phyloP scores from a whole-genome alignment of 1,140 invertebrate genomes.

The Chelonus insularis region DNA sequence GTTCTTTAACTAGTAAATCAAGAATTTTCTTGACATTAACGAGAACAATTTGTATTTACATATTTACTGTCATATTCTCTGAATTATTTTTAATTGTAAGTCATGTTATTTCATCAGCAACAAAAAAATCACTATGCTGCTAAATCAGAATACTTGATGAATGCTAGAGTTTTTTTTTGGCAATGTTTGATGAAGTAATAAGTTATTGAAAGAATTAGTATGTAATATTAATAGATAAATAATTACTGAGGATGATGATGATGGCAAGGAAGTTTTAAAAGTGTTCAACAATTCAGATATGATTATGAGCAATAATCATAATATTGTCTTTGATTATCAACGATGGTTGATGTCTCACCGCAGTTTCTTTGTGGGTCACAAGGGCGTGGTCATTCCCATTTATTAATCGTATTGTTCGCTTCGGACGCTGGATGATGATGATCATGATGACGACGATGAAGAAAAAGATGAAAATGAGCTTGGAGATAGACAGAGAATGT shows the following conservation, averaged over 20 bases:
- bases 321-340: slow-evolving; percentile 20
- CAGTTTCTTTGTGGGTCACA: slow-evolving; percentile 26
- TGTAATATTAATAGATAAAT: too few relatives aligned
- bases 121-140: too few relatives aligned
- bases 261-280: too few relatives aligned
- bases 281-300: too few relatives aligned
- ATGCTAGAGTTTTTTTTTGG: too few relatives aligned
- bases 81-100: not conserved
- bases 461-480: not conserved
- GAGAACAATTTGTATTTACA: not conserved
- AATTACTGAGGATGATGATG: too few relatives aligned
- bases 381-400: slow-evolving; percentile 22
- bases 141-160: too few relatives aligned
- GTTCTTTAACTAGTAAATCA: slow-evolving; percentile 3
- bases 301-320: slow-evolving; percentile 15
- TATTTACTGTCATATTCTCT: not conserved
- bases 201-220: too few relatives aligned
- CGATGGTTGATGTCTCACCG: slow-evolving; percentile 14
- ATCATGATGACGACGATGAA: slow-evolving; percentile 17
- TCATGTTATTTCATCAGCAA: too few relatives aligned
- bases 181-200: too few relatives aligned
- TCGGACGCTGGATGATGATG: slow-evolving; percentile 19
- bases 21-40: too few relatives aligned
- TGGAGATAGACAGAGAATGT: not conserved
- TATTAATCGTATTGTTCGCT: slow-evolving; percentile 28